Percentiles rank a stretch among this genome's conserved stretches.
These are phyloP conservation scores for Apomyelois bistriatella DNA, from an alignment of 2,888 invertebrate genomes.

Conservation along the genomic window DNA sequence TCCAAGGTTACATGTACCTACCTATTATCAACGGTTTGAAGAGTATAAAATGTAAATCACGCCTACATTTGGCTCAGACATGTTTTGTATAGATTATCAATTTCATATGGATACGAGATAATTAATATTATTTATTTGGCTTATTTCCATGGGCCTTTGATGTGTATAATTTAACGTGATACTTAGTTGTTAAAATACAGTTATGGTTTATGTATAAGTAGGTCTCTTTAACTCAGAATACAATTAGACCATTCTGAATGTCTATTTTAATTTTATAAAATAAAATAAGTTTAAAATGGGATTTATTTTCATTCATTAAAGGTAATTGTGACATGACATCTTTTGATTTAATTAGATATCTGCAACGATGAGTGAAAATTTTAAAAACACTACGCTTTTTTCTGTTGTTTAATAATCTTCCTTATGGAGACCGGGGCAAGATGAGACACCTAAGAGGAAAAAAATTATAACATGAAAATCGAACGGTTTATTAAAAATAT, in stretches of 20 bases:
- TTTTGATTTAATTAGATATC: conserved; percentile 20
- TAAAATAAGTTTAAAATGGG: conserved; percentile 40
- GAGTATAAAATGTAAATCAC: no score
- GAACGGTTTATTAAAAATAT: no score
- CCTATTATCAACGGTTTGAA: no score
- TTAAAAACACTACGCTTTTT: no score
- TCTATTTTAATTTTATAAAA: conserved; percentile 33
- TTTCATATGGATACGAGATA: no score
- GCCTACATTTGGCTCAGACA: not conserved
- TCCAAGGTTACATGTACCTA: no score
- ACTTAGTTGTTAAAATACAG: conserved; percentile 13
- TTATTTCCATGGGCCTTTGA: not conserved
- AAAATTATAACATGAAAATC: no score
- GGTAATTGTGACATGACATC: conserved; percentile 36
- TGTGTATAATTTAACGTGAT: not conserved
- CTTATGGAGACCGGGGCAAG: no score
- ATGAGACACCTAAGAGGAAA: no score
- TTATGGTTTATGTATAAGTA: conserved; percentile 6
- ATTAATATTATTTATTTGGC: not conserved
- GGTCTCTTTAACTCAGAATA: conserved; percentile 5
- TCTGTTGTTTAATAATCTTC: no score
- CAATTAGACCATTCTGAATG: conserved; percentile 24
- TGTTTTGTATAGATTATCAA: not conserved
- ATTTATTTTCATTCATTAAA: conserved; percentile 58
- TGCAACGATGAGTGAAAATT: no score